Conservation (phyloP, 1,140 invertebrate genomes). For the Drosophila murphyi region DNA sequence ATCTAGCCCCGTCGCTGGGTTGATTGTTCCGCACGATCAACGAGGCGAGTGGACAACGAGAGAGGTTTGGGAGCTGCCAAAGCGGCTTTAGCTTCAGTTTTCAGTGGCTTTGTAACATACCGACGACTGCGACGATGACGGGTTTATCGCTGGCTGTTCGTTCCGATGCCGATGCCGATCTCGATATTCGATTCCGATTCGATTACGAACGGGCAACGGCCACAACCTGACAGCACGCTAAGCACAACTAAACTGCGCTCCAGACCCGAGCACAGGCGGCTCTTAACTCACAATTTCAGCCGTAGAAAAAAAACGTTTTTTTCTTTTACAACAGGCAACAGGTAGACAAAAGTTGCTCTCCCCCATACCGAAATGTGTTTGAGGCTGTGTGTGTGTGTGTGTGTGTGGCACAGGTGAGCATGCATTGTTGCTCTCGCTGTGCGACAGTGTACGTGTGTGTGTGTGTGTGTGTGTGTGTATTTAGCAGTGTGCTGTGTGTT, state of each 20-base stretch:
- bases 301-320: slow-evolving; percentile 37
- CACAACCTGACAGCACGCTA: slow-evolving; percentile 64
- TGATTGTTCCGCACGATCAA: slow-evolving; percentile 58
- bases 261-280: slow-evolving; percentile 46
- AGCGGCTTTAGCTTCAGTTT: slow-evolving; percentile 32
- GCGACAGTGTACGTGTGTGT: not conserved
- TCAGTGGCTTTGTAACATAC: slow-evolving; percentile 48
- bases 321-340: slow-evolving; percentile 63
- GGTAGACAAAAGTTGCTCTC: slow-evolving; percentile 51
- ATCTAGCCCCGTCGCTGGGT: slow-evolving; percentile 23
- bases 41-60: slow-evolving; percentile 37
- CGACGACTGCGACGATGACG: slow-evolving; percentile 52
- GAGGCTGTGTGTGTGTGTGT: not conserved
- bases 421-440: not conserved
- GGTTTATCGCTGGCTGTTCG: slow-evolving; percentile 41
- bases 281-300: slow-evolving; percentile 66
- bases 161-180: slow-evolving; percentile 25
- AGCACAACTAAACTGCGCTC: slow-evolving; percentile 75
- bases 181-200: slow-evolving; percentile 42
- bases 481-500: slow-evolving; percentile 12
- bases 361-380: not conserved
- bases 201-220: slow-evolving; percentile 26
- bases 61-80: slow-evolving; percentile 44
- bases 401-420: not conserved
- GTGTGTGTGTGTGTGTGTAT: slow-evolving; percentile 6